A percentile compares a stretch with the other conserved stretches of the same genome.
Conservation (phyloP, 2,113 vertebrate genomes). For the Boleophthalmus pectinirostris region DNA sequence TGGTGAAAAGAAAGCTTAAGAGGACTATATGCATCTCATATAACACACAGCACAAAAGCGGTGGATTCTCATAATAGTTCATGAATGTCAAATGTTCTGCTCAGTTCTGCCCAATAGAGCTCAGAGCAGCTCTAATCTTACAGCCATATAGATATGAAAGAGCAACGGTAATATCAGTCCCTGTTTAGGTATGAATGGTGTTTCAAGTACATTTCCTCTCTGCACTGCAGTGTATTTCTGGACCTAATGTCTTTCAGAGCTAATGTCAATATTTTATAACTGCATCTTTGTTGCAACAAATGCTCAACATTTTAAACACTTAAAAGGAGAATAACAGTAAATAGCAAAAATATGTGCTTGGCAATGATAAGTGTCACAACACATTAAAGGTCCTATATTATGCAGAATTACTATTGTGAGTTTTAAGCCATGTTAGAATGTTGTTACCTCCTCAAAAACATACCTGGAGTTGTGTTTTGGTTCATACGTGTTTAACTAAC, state of each 20-base stretch:
- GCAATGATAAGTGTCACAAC: too few species aligned
- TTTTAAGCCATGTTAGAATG: too few species aligned
- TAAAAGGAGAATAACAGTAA: too few species aligned
- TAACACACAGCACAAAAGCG: neutral
- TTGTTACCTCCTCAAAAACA: too few species aligned
- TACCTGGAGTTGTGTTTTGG: too few species aligned
- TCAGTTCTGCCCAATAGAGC: neutral
- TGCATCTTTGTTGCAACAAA: neutral
- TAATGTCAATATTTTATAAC: conserved; percentile 13
- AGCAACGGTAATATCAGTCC: conserved; percentile 18
- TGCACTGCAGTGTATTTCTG: neutral
- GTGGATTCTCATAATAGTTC: conserved; percentile 15
- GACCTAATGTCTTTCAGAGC: neutral
- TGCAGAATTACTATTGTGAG: too few species aligned
- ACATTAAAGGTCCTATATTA: too few species aligned
- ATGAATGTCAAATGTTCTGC: conserved; percentile 22
- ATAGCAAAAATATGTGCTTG: too few species aligned
- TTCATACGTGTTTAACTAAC: too few species aligned
- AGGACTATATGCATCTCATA: conserved; percentile 18
- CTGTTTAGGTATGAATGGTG: conserved; percentile 23
- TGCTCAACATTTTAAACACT: too few species aligned
- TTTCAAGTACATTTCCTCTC: conserved; percentile 22
- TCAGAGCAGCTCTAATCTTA: conserved; percentile 35
- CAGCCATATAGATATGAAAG: conserved; percentile 19
- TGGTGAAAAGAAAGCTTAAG: conserved; percentile 15